Base-by-base conservation (phyloP, 1,140 invertebrate genomes). In the Drosophila gunungcola region DNA sequence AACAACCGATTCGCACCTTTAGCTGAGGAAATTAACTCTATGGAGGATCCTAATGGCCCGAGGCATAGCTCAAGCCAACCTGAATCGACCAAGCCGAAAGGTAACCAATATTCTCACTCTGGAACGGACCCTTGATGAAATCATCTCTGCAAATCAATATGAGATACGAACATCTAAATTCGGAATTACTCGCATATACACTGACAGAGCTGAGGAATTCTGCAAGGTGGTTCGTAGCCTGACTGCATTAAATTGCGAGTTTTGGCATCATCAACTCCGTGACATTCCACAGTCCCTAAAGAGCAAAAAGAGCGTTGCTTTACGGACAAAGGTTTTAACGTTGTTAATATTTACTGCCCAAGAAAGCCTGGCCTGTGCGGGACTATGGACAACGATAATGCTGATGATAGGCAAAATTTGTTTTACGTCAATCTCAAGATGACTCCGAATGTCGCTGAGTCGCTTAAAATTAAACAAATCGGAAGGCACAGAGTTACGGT, bases 301-400 rank as follows among this genome's bases (percentile, higher is more conserved):
- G n/a, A 67, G 32, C 11, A 58, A 57, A 65, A 64, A 43, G 53
- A 64, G 5, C 43, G 39, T 12, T 29, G 52, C 3, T 72, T 64
- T 12, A 51, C 60, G 3, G 46, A 63, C 10, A 62, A 63, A 29
- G 60, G 60, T 11, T 51, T 51, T 13, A 57, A 9, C 25, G 62
- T 58, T 6, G 5, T 46, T 10, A 72, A 72, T 21, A 57, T 73
- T 13, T 65, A 72, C 38, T 73, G 46, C 2, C 69, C 68, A n/a
- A 51, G 32, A 45, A 58, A 58, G 13, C 55, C 39, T 27, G 38
- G 38, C 27, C 41, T n/a, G 52, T 43, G 52, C 2, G n/a, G n/a
- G n/a, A n/a, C n/a, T n/a, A n/a, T n/a, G n/a, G n/a, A n/a, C n/a
- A n/a, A n/a, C n/a, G 42, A 10, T 10, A 21, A 21, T 43, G 9